phyloP scores from a whole-genome alignment of 2,113 vertebrate species.

The Charadrius vociferus region DNA sequence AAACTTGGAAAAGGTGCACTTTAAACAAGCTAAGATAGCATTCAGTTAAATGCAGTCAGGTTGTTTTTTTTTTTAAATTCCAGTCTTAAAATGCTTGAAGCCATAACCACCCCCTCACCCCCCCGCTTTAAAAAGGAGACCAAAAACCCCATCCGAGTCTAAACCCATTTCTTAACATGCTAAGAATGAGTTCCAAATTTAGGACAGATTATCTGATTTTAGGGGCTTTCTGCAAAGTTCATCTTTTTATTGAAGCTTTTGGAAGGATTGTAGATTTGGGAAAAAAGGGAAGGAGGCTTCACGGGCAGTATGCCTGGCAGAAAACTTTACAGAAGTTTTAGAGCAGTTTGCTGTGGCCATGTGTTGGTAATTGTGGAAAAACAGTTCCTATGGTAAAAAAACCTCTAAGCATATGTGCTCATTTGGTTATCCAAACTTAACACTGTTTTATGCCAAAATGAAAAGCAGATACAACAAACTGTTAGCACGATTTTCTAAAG shows the following conservation, averaged over 20 bases:
- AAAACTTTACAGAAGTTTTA: not conserved
- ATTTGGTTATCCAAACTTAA: not conserved
- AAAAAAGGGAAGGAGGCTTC: not conserved
- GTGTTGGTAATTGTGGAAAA: not conserved
- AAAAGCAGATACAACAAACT: not conserved
- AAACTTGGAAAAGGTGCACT: not conserved
- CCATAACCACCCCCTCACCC: rapidly evolving
- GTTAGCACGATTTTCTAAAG: not conserved
- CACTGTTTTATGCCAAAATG: not conserved
- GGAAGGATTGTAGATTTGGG: not conserved
- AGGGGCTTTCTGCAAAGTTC: not conserved
- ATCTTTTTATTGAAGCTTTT: not conserved
- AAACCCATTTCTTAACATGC: not conserved
- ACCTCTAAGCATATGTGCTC: not conserved
- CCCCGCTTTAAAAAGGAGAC: not conserved
- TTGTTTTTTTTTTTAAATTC: not conserved
- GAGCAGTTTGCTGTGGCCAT: not conserved
- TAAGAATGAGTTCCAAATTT: not conserved
- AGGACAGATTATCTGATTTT: not conserved
- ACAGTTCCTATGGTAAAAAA: not conserved
- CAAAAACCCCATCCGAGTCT: not conserved
- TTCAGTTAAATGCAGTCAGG: not conserved
- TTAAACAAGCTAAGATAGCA: not conserved
- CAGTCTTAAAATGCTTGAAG: not conserved
- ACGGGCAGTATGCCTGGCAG: not conserved